phyloP scores from a whole-genome alignment of 2,113 vertebrate species.

The Zeus faber region DNA sequence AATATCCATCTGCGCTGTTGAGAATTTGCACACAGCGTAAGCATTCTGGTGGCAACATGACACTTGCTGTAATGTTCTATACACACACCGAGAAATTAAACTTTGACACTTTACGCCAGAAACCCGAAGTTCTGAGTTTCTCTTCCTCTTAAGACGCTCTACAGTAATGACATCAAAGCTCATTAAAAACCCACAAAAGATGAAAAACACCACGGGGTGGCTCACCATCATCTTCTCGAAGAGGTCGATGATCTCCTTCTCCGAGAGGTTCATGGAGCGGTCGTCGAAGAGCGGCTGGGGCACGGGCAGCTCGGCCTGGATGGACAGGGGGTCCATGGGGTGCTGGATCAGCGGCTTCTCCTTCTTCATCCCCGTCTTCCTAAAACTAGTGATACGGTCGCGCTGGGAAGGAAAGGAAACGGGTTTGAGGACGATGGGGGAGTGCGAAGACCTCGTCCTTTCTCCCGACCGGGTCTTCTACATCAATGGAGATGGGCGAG shows the following conservation, averaged over 20 bases:
- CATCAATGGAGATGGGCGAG: no score
- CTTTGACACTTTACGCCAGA: no score
- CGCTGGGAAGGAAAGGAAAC: slow-evolving; percentile 81
- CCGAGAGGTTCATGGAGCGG: slow-evolving; percentile 90
- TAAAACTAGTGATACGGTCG: slow-evolving; percentile 94
- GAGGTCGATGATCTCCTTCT: slow-evolving; percentile 96
- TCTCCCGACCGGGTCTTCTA: no score
- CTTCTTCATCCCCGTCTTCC: slow-evolving; percentile 86
- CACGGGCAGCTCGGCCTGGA: slow-evolving; percentile 81
- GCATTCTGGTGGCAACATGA: no score
- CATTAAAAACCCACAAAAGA: background rate
- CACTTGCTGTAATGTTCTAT: no score
- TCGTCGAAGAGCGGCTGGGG: slow-evolving; percentile 90
- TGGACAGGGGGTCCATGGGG: slow-evolving; percentile 84
- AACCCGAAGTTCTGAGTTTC: no score
- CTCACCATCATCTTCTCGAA: slow-evolving; percentile 99
- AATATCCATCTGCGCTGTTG: no score
- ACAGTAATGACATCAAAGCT: no score
- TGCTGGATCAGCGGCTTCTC: slow-evolving; percentile 95
- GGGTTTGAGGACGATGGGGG: slow-evolving; percentile 25
- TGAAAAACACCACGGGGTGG: slow-evolving; percentile 9
- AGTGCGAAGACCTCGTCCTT: no score
- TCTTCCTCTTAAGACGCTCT: no score
- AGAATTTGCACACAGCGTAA: no score
- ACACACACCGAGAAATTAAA: no score